Conservation (phyloP, 2,888 invertebrate genomes). For the Plebejus argus region DNA sequence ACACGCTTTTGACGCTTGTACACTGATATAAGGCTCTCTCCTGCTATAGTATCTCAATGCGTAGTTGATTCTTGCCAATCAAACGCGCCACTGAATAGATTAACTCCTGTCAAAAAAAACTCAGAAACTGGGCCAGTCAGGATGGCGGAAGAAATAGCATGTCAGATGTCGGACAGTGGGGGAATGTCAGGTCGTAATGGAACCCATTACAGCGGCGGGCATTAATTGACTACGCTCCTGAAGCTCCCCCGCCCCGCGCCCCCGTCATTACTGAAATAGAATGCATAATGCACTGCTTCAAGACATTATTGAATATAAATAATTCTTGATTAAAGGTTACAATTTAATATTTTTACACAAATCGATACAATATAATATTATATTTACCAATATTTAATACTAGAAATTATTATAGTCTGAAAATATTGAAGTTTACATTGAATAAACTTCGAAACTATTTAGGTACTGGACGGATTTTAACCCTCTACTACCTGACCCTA, state of each 20-base stretch:
- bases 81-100: background rate
- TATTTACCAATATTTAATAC: no score
- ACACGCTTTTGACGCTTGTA: no score
- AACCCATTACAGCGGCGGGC: background rate
- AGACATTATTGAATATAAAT: background rate
- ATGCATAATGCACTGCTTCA: background rate
- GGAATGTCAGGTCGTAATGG: constrained; percentile 2
- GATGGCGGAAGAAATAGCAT: background rate
- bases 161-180: constrained; percentile 5
- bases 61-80: no score
- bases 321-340: background rate
- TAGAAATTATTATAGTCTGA: no score
- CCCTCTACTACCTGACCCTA: no score
- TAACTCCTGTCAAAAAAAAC: background rate
- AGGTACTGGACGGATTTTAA: no score
- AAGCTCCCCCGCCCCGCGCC: background rate
- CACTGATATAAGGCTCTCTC: no score
- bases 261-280: background rate
- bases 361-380: no score
- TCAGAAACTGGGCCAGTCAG: background rate
- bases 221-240: background rate
- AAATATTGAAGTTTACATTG: no score
- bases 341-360: no score
- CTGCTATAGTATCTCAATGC: no score
- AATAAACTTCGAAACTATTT: no score